Conservation (phyloP, 1,140 invertebrate species). For the Drosophila funebris region DNA sequence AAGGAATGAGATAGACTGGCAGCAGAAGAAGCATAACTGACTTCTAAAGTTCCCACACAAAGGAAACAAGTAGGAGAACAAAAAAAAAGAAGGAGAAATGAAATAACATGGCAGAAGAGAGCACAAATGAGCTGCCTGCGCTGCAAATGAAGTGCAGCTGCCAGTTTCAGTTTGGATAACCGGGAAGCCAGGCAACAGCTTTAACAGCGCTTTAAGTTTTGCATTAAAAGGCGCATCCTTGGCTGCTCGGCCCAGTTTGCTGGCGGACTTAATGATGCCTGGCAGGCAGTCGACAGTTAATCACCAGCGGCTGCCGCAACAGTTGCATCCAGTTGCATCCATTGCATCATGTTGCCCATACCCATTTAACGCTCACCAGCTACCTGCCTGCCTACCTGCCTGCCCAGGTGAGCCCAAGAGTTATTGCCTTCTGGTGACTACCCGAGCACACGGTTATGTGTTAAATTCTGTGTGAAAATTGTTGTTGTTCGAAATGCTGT, state of each 20-base stretch:
- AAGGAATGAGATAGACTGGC: background rate
- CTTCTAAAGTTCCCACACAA: conserved; percentile 47
- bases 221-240: conserved; percentile 42
- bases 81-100: too few species aligned
- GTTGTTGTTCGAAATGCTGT: conserved; percentile 30
- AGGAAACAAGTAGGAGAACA: background rate
- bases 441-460: conserved; percentile 38
- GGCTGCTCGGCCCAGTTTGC: background rate
- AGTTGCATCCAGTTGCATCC: conserved; percentile 12
- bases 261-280: conserved; percentile 45
- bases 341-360: conserved; percentile 12
- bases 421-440: conserved; percentile 42
- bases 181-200: conserved; percentile 49
- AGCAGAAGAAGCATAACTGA: conserved; percentile 44
- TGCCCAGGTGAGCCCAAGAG: conserved; percentile 35
- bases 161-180: conserved; percentile 58
- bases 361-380: conserved; percentile 22
- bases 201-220: conserved; percentile 71
- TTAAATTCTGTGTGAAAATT: conserved; percentile 58
- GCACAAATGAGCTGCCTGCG: conserved; percentile 70
- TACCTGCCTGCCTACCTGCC: background rate
- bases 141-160: conserved; percentile 77
- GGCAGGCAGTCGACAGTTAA: conserved; percentile 38
- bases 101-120: too few species aligned
- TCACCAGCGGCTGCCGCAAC: conserved; percentile 40